Conservation (phyloP, 2,888 invertebrate genomes). For the Emmelina monodactyla region DNA sequence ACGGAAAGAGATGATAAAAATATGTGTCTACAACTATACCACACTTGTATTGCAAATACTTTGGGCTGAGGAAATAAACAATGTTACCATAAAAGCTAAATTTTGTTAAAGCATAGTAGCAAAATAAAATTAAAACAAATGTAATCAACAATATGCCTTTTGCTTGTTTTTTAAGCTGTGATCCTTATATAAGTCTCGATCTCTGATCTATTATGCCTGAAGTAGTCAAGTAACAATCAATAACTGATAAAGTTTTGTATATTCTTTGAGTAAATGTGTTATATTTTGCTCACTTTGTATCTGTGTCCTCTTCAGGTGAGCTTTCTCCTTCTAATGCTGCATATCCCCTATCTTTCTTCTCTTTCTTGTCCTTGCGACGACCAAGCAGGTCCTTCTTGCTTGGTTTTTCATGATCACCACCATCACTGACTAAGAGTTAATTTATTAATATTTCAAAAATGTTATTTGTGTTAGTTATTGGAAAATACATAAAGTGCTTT, state of each 20-base stretch:
- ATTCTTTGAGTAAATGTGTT: not conserved
- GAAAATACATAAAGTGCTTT: too few species aligned
- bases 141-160: too few species aligned
- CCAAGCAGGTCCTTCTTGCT: constrained; percentile 83
- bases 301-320: constrained; percentile 87
- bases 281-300: constrained; percentile 71
- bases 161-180: too few species aligned
- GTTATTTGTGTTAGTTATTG: too few species aligned
- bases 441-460: too few species aligned
- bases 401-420: constrained; percentile 79
- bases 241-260: not conserved
- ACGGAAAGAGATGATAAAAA: constrained; percentile 19
- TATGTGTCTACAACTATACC: too few species aligned
- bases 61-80: not conserved
- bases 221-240: too few species aligned
- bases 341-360: constrained; percentile 86
- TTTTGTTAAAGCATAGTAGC: too few species aligned
- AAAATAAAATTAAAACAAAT: too few species aligned
- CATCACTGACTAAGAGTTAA: constrained; percentile 82
- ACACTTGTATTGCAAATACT: too few species aligned
- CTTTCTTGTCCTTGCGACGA: constrained; percentile 84
- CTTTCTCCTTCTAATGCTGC: constrained; percentile 93
- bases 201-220: too few species aligned
- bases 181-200: too few species aligned
- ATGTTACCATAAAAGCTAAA: not conserved